A percentile compares a stretch with the other conserved stretches of the same genome.
Evolutionary conservation across 1,140 invertebrate species (phyloP).

Genomic region (Neodiprion lecontei): DNA sequence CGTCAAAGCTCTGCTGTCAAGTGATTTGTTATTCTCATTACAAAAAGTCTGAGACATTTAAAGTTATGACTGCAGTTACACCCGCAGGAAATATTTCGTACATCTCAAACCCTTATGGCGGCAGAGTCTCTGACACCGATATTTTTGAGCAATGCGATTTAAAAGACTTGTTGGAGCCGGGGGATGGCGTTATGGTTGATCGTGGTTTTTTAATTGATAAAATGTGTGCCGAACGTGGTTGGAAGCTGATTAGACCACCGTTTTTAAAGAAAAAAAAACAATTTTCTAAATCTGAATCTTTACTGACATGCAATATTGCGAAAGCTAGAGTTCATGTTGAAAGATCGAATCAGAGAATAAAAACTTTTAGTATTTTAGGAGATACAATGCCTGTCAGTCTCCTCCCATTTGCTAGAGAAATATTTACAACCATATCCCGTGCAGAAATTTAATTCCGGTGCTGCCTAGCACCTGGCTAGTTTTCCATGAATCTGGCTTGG

Average conservation of each 20-base stretch:
- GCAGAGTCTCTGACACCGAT: constrained; percentile 41
- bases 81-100: constrained; percentile 46
- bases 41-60: constrained; percentile 44
- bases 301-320: constrained; percentile 35
- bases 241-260: constrained; percentile 32
- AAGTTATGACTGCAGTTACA: constrained; percentile 47
- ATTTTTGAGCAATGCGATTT: constrained; percentile 34
- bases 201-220: constrained; percentile 38
- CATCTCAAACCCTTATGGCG: constrained; percentile 43
- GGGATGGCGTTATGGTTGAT: constrained; percentile 34
- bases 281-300: constrained; percentile 34
- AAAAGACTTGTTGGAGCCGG: constrained; percentile 21
- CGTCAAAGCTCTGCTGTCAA: constrained; percentile 32
- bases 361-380: constrained; percentile 29
- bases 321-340: constrained; percentile 33
- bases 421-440: constrained; percentile 39
- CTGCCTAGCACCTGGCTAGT: too few relatives aligned
- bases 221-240: constrained; percentile 30
- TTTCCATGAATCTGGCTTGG: too few relatives aligned
- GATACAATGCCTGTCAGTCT: constrained; percentile 21
- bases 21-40: constrained; percentile 40
- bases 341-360: constrained; percentile 33
- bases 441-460: too few relatives aligned
- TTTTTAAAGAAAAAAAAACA: constrained; percentile 34
- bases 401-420: constrained; percentile 26